Base-by-base conservation (phyloP, 2,888 invertebrate species). In the Morpho deidamia region DNA sequence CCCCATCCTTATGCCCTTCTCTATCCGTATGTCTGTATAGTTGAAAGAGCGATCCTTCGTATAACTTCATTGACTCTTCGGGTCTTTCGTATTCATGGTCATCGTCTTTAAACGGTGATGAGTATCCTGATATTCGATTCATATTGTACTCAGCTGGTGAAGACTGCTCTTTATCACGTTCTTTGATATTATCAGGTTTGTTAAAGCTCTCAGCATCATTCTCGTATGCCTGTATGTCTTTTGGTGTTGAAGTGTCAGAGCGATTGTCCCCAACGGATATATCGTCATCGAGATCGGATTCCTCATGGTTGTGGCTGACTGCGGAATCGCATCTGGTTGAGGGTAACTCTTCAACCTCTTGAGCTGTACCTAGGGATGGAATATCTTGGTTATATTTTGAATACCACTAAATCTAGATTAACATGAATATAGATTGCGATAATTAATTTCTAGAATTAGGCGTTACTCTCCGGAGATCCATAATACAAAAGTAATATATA, bases 231-330 rank as follows among this genome's bases (percentile, higher is more conserved):
- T 68, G 65, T 8, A 60, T 56, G 58, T 77, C 75, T 55, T 74
- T 74, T 4, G 82, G 81, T 0, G 81, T 76, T 0, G 85, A 87
- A 0, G 85, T 70, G 40, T 87, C 83, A 49, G 89, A 85, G 61
- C 90, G 76, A 55, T 88, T 86, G 61, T 88, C 83, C 2, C 89
- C 83, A 14, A 89, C 86, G 4, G 87, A 85, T 57, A 89, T 86
- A 55, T 90, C 88, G 51, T 89, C 85, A 34, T 88, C 83, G 0
- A 69, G 65, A 44, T 85, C 86, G 0, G 85, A 83, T 1, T 74
- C 68, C 44, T 83, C 84, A 0, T 74, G 58, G 37, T 81, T 78
- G 11, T 72, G 77, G 44, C 79, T 81, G 1, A 71, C 60, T 0
- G 68, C 63, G 12, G 83, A 79, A 40, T 68, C 69, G 33, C 71